phyloP scores from a whole-genome alignment of 2,888 invertebrate genomes.

The Calliphora vomitoria region DNA sequence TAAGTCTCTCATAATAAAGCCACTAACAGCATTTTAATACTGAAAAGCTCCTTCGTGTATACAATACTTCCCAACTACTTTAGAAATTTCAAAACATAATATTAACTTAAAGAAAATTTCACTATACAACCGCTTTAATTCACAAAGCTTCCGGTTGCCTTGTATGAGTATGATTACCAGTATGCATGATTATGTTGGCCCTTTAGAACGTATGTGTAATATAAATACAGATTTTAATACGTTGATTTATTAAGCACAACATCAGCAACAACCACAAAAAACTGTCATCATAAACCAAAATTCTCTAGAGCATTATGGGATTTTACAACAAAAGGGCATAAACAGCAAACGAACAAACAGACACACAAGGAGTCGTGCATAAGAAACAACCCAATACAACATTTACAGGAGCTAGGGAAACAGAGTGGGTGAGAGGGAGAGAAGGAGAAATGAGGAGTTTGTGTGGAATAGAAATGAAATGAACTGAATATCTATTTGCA shows the following conservation, averaged over 20 bases:
- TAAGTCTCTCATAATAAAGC: too few relatives aligned
- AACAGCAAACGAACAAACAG: background rate
- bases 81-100: background rate
- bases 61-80: background rate
- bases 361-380: background rate
- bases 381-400: background rate
- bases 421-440: background rate
- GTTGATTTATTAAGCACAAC: constrained; percentile 43
- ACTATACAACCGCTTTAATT: background rate
- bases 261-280: background rate
- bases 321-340: constrained; percentile 32
- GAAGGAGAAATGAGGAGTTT: background rate
- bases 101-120: constrained; percentile 9
- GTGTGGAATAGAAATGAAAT: background rate
- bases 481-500: constrained; percentile 41
- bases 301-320: constrained; percentile 27
- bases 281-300: constrained; percentile 45
- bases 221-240: constrained; percentile 18
- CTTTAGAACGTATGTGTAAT: background rate
- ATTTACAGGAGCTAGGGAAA: background rate
- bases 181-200: background rate
- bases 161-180: background rate
- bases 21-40: too few relatives aligned
- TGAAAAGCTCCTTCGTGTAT: too few relatives aligned
- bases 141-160: background rate